Evolutionary conservation across 2,888 invertebrate genomes (phyloP).

Genomic region (Cosmopolites sordidus): DNA sequence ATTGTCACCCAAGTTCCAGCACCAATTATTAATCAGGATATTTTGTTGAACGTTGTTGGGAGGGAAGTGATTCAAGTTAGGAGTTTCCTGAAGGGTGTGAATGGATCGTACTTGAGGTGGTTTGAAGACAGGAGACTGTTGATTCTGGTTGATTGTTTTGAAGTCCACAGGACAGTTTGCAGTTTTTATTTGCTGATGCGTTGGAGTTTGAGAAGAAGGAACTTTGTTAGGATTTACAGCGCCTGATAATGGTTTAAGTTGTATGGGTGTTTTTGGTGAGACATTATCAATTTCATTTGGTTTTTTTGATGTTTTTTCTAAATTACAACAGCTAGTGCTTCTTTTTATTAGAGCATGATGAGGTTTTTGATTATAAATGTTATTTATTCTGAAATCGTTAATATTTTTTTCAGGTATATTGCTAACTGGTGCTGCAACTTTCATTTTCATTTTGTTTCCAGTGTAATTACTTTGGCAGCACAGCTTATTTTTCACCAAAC

Average conservation of each 20-base stretch:
- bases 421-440: not conserved
- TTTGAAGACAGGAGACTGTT: not conserved
- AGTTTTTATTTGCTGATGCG: too few species aligned
- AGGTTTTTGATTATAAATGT: not conserved
- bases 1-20: slow-evolving; percentile 14
- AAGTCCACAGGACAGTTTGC: too few species aligned
- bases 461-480: slow-evolving; percentile 9
- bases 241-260: too few species aligned
- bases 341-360: not conserved
- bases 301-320: not conserved
- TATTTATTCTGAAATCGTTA: not conserved
- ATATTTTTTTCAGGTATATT: not conserved
- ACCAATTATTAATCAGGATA: slow-evolving; percentile 4
- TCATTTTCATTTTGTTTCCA: not conserved
- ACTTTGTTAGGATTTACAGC: too few species aligned
- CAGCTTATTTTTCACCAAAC: slow-evolving; percentile 7
- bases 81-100: not conserved
- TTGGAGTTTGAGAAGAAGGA: too few species aligned
- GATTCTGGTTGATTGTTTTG: too few species aligned
- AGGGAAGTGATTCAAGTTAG: too few species aligned
- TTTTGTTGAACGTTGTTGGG: not conserved
- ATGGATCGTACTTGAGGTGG: not conserved
- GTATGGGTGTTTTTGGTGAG: too few species aligned
- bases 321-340: not conserved
- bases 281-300: too few species aligned